Conservation (phyloP, 1,140 invertebrate species). For the Oncopodura yosiiana region DNA sequence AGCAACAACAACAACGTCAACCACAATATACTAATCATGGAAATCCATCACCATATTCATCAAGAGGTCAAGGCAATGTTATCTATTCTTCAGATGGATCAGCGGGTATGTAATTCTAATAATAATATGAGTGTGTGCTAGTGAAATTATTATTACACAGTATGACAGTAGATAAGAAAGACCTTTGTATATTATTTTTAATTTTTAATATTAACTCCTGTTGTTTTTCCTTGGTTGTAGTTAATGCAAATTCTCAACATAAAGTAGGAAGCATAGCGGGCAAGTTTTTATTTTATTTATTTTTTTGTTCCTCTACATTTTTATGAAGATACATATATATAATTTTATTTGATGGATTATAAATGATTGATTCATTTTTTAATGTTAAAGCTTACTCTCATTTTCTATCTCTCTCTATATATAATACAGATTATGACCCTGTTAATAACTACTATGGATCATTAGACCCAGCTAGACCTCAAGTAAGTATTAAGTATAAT, state of each 20-base stretch:
- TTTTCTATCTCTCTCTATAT: too few relatives aligned
- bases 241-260: slow-evolving; percentile 52
- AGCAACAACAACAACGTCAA: slow-evolving; percentile 13
- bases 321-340: too few relatives aligned
- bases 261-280: slow-evolving; percentile 88
- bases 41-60: slow-evolving; percentile 25
- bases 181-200: not conserved
- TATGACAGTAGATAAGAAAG: not conserved
- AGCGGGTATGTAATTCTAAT: slow-evolving; percentile 35
- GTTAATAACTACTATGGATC: slow-evolving; percentile 82
- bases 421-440: slow-evolving; percentile 88
- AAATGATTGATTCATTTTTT: too few relatives aligned
- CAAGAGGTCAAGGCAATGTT: slow-evolving; percentile 48
- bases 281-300: too few relatives aligned
- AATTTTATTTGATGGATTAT: too few relatives aligned
- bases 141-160: not conserved
- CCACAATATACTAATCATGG: slow-evolving; percentile 18
- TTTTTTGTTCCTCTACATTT: too few relatives aligned
- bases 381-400: too few relatives aligned
- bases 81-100: slow-evolving; percentile 67
- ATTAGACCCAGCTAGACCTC: slow-evolving; percentile 47
- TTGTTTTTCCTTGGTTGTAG: slow-evolving; percentile 39
- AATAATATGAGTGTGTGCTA: not conserved
- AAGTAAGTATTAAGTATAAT: too few relatives aligned
- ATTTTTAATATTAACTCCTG: not conserved